A percentile compares a stretch with the other conserved stretches of the same genome.
Evolutionary conservation across 2,113 vertebrate species (phyloP).

Genomic region (Macrotis lagotis): DNA sequence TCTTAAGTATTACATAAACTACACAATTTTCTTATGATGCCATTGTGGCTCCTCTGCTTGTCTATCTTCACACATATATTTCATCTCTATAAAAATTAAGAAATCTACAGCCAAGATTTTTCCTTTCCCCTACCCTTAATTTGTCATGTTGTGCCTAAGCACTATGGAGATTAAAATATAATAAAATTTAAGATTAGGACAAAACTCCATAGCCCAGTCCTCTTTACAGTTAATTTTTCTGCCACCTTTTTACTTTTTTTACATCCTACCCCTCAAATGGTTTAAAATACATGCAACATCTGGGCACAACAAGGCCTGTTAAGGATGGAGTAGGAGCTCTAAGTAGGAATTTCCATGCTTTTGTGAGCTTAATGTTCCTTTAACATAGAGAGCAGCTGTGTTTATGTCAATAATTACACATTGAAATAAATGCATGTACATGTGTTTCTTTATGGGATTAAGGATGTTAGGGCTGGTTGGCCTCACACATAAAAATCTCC

Average conservation of each 20-base stretch:
- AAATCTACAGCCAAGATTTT: conserved; percentile 67
- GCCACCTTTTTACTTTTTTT: conserved; percentile 55
- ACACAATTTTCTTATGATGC: conserved; percentile 82
- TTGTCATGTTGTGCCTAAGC: conserved; percentile 73
- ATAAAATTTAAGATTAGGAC: conserved; percentile 71
- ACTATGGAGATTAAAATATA: conserved; percentile 63
- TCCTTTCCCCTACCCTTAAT: conserved; percentile 64
- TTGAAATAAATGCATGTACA: conserved; percentile 73
- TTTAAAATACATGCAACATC: conserved; percentile 1
- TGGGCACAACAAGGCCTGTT: conserved; percentile 65
- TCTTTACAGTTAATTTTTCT: conserved; percentile 58
- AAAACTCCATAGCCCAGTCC: conserved; percentile 17
- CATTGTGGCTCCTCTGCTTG: conserved; percentile 74
- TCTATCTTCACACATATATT: conserved; percentile 65
- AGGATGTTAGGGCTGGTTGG: conserved; percentile 64
- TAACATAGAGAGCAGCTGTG: conserved; percentile 72
- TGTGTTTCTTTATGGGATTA: conserved; percentile 76
- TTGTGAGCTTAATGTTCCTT: conserved; percentile 61
- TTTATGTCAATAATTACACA: conserved; percentile 78
- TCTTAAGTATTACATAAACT: conserved; percentile 83
- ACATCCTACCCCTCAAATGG: conserved; percentile 66
- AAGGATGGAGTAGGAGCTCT: conserved; percentile 51
- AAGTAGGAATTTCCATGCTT: conserved; percentile 52
- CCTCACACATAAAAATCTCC: conserved; percentile 66
- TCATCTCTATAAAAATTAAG: conserved; percentile 58